These are phyloP conservation scores for Sinelater perroti DNA, from an alignment of 2,888 invertebrate genomes.

Conservation along the genomic window DNA sequence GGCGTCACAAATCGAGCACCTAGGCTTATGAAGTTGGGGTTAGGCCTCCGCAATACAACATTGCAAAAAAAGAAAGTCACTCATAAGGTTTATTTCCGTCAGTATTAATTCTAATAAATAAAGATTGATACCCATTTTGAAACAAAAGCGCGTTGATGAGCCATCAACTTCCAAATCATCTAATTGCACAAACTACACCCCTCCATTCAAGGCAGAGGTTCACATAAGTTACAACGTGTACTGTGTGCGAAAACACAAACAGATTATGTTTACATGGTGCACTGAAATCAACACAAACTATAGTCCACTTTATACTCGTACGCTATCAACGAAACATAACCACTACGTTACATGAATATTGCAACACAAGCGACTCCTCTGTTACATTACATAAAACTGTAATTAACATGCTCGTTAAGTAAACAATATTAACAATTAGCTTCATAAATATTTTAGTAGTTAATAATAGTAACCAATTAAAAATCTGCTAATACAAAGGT, in stretches of 20 bases:
- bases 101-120: constrained; percentile 32
- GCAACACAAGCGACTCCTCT: constrained; percentile 25
- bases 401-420: too few species aligned
- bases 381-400: too few species aligned
- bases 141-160: constrained; percentile 31
- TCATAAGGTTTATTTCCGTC: constrained; percentile 26
- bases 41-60: too few species aligned
- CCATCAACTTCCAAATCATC: constrained; percentile 20
- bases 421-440: too few species aligned
- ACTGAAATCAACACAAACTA: constrained; percentile 26
- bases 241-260: constrained; percentile 23
- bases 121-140: constrained; percentile 29
- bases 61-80: too few species aligned
- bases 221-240: constrained; percentile 16
- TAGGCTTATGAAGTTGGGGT: too few species aligned
- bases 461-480: too few species aligned
- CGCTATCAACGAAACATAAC: not conserved
- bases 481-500: too few species aligned
- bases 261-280: constrained; percentile 24
- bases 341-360: constrained; percentile 13
- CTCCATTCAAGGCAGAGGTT: constrained; percentile 16
- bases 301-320: constrained; percentile 17
- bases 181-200: constrained; percentile 26
- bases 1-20: too few species aligned
- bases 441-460: too few species aligned